Conservation (phyloP, 2,113 vertebrate species). For the Microcebus lehilahytsara region DNA sequence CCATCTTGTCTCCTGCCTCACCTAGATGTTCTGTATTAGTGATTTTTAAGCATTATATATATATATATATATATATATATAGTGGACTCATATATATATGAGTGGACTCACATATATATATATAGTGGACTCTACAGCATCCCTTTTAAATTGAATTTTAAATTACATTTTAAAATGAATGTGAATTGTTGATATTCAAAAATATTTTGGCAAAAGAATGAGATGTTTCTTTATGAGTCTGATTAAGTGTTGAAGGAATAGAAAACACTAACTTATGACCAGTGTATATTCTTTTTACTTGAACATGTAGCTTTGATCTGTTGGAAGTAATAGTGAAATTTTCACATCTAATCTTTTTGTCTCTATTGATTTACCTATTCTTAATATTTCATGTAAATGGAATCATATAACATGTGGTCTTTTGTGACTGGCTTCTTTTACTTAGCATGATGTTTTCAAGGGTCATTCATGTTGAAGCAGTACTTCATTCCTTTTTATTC, state of each 20-base stretch:
- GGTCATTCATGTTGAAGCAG: neutral
- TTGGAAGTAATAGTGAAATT: neutral
- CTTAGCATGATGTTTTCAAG: neutral
- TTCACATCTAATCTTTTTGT: neutral
- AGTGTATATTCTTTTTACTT: neutral
- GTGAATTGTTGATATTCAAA: neutral
- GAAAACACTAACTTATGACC: neutral
- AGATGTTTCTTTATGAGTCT: neutral
- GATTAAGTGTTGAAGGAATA: neutral
- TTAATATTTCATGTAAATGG: neutral
- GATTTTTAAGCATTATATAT: neutral
- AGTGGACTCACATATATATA: too few relatives aligned
- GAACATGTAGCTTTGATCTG: neutral
- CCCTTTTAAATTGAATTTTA: neutral
- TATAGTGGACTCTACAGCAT: neutral
- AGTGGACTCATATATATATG: neutral
- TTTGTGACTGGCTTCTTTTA: neutral
- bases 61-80: neutral
- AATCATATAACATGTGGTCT: neutral
- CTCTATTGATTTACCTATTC: neutral
- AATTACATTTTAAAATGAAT: neutral
- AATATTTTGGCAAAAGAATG: neutral
- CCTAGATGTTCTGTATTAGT: too few relatives aligned
- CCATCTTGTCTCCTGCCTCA: too few relatives aligned
- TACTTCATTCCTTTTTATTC: neutral